phyloP scores from a whole-genome alignment of 37 sponge, comb jelly and placozoan genomes.

The Axinella damicornis region DNA sequence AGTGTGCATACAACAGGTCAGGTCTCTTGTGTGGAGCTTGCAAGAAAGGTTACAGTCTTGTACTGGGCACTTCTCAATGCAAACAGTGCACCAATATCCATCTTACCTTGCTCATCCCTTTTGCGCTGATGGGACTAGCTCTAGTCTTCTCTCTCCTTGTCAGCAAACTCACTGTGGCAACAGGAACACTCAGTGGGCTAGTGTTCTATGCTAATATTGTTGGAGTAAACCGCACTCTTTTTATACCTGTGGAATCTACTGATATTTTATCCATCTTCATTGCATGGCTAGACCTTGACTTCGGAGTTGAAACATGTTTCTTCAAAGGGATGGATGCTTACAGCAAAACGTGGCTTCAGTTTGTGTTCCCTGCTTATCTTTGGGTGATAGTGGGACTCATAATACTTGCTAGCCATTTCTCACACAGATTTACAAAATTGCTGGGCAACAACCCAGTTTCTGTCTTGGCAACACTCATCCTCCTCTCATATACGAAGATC shows the following conservation, averaged over 20 bases:
- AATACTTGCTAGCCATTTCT: not conserved
- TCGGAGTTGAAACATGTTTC: constrained; percentile 10
- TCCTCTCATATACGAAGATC: constrained; percentile 1
- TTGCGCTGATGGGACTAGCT: not conserved
- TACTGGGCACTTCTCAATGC: not conserved
- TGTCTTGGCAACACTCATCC: not conserved
- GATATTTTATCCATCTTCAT: not conserved
- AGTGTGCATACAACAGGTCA: not conserved
- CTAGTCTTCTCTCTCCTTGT: not conserved
- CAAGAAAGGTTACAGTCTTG: not conserved
- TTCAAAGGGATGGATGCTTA: constrained; percentile 1
- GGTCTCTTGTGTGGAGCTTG: constrained; percentile 3
- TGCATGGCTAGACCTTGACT: constrained; percentile 11
- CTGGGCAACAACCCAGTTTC: constrained; percentile 14
- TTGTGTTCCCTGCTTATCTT: constrained; percentile 4
- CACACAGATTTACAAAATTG: not conserved
- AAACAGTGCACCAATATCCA: not conserved
- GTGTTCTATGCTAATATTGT: not conserved
- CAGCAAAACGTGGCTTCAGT: constrained; percentile 7
- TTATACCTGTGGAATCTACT: not conserved
- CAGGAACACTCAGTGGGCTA: not conserved
- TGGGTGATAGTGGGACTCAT: not conserved
- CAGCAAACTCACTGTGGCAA: not conserved
- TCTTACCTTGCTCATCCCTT: not conserved
- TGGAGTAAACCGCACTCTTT: not conserved